Evolutionary conservation across 2,888 invertebrate species (phyloP), one percentile per base, ranked within the genome.

Genomic region (Agrenia bidenticulata): DNA sequence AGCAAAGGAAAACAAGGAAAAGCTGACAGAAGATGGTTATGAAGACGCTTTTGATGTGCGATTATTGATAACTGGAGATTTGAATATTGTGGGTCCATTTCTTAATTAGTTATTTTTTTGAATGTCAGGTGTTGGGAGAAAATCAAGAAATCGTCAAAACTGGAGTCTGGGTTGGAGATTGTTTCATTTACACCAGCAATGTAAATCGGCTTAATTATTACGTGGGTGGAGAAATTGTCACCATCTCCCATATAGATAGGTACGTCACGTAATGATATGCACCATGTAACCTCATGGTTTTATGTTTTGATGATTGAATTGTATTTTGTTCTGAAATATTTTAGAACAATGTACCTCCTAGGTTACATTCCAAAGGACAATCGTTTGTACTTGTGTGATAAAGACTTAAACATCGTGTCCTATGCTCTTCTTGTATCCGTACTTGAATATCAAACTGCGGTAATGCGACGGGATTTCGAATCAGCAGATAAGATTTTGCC

Each of bases 381-480:
- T 82, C 81, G 96, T 73, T 83, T 99, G 51, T 99, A 98, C 81
- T 83, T 99, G 56, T 94, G 95, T 73, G 99, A 99, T 82, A 99
- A 99, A 79, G 98, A 99, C 82, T 83, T 99, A 69, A 95, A 94
- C 77, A 90, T 97, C 1, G 91, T 94, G 54, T 95, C 95, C 70
- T 99, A 94, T 81, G 82, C 83, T 41, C 79, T 86, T 57, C 85
- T 97, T 67, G 83, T 98, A 51, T 94, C 97, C 1, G 97, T 98
- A 13, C 85, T 99, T 61, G 98, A 99, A 81, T 99, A 99, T 80
- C 99, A 99, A 83, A 99, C 99, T 15, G 99, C 98, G n/a, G 98
- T 99, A 26, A 99, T 99, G 98, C 85, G 98, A 70, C 86, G 90
- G 66, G 97, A 98, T 81, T 97, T 98, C 79, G 91, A 92, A 77